Conservation (phyloP, 2,888 invertebrate species). For the Trypoxylon attenuatum region DNA sequence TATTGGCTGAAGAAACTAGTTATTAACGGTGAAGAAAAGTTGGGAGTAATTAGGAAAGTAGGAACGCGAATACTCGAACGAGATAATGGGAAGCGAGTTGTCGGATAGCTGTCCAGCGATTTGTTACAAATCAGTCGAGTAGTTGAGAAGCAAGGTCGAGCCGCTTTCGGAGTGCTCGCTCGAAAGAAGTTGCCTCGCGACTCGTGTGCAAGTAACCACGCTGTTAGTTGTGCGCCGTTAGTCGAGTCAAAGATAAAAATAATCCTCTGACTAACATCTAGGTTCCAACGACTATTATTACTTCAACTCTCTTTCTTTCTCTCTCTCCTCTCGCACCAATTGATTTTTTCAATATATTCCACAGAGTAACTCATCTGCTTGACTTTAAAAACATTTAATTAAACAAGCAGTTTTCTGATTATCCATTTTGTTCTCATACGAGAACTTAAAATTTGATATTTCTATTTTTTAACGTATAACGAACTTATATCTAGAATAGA, state of each 20-base stretch:
- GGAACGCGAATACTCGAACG: too few species aligned
- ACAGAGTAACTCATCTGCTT: too few species aligned
- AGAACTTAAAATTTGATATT: too few species aligned
- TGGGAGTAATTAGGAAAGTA: too few species aligned
- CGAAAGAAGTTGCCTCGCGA: constrained; percentile 8
- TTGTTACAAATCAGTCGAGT: constrained; percentile 17
- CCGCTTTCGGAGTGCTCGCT: neutral
- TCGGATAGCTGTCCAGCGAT: neutral
- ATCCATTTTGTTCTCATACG: too few species aligned
- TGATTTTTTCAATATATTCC: too few species aligned
- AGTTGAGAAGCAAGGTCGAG: constrained; percentile 16
- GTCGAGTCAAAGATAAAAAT: constrained; percentile 44
- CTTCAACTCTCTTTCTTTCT: constrained; percentile 19
- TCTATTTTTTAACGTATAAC: too few species aligned
- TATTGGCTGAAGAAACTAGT: too few species aligned
- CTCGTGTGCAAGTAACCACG: constrained; percentile 19
- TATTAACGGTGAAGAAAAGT: too few species aligned
- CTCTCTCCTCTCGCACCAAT: neutral
- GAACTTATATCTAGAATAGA: too few species aligned
- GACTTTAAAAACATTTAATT: too few species aligned
- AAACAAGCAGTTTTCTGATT: too few species aligned
- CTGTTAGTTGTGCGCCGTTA: constrained; percentile 8
- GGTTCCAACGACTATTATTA: constrained; percentile 58
- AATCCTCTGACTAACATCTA: constrained; percentile 51
- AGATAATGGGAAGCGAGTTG: constrained; percentile 2